Conservation (phyloP, 2,113 vertebrate species). For the Carollia perspicillata region DNA sequence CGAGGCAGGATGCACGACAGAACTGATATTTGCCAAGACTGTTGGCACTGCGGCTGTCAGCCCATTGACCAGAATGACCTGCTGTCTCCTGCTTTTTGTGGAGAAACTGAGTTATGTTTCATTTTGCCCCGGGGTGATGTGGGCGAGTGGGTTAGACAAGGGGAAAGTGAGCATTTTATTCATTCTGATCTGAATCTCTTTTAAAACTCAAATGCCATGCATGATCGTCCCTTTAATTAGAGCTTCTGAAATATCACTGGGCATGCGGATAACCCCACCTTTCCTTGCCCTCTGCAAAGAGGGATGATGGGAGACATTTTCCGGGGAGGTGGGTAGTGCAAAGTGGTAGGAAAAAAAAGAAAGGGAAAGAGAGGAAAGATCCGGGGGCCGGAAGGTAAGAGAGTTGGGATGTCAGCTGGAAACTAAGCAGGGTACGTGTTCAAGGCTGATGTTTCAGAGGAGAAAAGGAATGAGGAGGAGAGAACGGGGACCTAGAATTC, state of each 20-base stretch:
- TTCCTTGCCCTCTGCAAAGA: conserved; percentile 57
- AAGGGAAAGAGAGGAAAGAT: not conserved
- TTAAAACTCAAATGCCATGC: conserved; percentile 83
- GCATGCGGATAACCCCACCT: conserved; percentile 77
- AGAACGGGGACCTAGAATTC: not conserved
- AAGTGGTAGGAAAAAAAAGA: not conserved
- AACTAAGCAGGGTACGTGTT: not conserved
- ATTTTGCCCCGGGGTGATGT: conserved; percentile 40
- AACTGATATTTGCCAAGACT: not conserved
- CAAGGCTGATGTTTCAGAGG: not conserved
- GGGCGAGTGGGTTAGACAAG: conserved; percentile 56
- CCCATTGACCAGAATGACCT: conserved; percentile 18
- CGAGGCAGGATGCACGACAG: not conserved
- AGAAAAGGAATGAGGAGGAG: not conserved
- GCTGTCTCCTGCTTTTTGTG: not conserved
- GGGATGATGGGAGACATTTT: conserved; percentile 35
- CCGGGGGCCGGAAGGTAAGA: not conserved
- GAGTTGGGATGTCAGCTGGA: not conserved
- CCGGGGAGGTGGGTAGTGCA: not conserved
- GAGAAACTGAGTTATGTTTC: conserved; percentile 53
- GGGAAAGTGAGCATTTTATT: conserved; percentile 69
- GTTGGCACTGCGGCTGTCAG: not conserved
- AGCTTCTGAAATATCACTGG: conserved; percentile 84
- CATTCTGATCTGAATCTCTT: conserved; percentile 79
- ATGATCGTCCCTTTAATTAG: conserved; percentile 81